A percentile compares a stretch with the other conserved stretches of the same genome.
Conservation (phyloP, 92 coral and sea anemone genomes). For the Scolanthus callimorphus region DNA sequence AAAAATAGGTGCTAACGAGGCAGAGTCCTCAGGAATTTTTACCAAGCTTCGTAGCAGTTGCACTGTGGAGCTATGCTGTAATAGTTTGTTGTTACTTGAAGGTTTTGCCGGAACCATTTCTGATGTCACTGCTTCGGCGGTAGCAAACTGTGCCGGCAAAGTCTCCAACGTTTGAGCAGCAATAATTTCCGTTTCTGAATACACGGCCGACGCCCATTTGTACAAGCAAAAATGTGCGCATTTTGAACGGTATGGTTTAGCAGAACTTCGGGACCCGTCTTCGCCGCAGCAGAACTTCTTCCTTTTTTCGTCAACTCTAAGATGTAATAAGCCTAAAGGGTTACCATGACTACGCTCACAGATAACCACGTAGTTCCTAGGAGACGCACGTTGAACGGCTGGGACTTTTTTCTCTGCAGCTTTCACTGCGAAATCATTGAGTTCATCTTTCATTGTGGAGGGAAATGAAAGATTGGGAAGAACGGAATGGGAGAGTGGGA, state of each 20-base stretch:
- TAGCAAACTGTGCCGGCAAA: not conserved
- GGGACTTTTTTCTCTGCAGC: slow-evolving; percentile 22
- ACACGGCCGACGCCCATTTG: slow-evolving; percentile 40
- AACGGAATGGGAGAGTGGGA: slow-evolving; percentile 13
- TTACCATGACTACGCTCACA: slow-evolving; percentile 13
- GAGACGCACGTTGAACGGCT: slow-evolving; percentile 26
- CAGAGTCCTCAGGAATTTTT: slow-evolving; percentile 33
- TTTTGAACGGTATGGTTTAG: slow-evolving; percentile 29
- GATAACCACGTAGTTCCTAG: slow-evolving; percentile 21
- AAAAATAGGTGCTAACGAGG: slow-evolving; percentile 24
- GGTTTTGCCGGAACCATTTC: not conserved
- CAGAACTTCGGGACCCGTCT: slow-evolving; percentile 32
- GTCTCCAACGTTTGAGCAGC: not conserved
- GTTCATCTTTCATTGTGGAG: slow-evolving; percentile 28
- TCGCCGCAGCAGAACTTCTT: slow-evolving; percentile 34
- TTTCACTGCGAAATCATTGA: slow-evolving; percentile 16
- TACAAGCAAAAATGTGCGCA: slow-evolving; percentile 30
- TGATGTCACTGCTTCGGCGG: slow-evolving; percentile 5
- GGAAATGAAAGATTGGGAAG: slow-evolving; percentile 29
- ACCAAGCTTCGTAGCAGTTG: slow-evolving; percentile 16
- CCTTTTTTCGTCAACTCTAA: slow-evolving; percentile 23
- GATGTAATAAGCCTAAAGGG: slow-evolving; percentile 29
- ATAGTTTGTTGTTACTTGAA: slow-evolving; percentile 1
- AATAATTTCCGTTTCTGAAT: no score
- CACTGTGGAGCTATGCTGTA: slow-evolving; percentile 19